phyloP scores from a whole-genome alignment of 2,797 vertebrate genomes.

The Denticeps clupeoides region DNA sequence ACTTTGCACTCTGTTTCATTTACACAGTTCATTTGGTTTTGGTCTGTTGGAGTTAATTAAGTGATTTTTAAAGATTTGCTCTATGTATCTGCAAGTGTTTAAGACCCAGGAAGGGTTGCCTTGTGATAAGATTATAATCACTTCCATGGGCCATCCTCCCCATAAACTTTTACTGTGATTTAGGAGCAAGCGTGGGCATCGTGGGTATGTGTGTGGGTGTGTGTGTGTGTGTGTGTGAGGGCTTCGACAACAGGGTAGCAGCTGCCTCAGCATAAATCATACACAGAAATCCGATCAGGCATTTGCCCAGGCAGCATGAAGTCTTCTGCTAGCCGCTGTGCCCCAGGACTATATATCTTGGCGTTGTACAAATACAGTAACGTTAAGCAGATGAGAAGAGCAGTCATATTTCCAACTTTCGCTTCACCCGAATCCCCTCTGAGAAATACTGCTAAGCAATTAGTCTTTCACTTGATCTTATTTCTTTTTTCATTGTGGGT shows the following conservation, averaged over 20 bases:
- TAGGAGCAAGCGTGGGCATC: slow-evolving; percentile 22
- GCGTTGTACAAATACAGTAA: not conserved
- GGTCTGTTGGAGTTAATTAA: too few relatives aligned
- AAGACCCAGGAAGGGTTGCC: slow-evolving; percentile 2
- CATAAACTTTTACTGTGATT: slow-evolving; percentile 22
- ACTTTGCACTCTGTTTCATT: too few relatives aligned
- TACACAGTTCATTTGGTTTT: too few relatives aligned
- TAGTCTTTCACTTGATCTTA: slow-evolving; percentile 1
- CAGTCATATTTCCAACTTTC: slow-evolving; percentile 11
- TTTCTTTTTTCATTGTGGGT: not conserved
- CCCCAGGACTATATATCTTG: slow-evolving; percentile 7
- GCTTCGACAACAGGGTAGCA: slow-evolving; percentile 37
- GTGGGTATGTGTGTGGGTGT: too few relatives aligned
- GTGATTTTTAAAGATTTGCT: not conserved
- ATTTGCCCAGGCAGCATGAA: slow-evolving; percentile 28
- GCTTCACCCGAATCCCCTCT: slow-evolving; percentile 25
- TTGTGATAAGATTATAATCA: slow-evolving; percentile 29
- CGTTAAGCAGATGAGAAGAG: slow-evolving; percentile 1
- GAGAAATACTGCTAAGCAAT: not conserved
- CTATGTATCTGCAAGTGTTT: slow-evolving; percentile 16
- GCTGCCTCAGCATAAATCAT: slow-evolving; percentile 57
- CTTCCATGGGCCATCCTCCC: slow-evolving; percentile 32
- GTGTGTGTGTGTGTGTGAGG: slow-evolving; percentile 27
- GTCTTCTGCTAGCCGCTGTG: slow-evolving; percentile 24
- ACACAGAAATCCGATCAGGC: slow-evolving; percentile 37